phyloP scores from a whole-genome alignment of 1,140 invertebrate genomes.

The Dinoponera quadriceps region DNA sequence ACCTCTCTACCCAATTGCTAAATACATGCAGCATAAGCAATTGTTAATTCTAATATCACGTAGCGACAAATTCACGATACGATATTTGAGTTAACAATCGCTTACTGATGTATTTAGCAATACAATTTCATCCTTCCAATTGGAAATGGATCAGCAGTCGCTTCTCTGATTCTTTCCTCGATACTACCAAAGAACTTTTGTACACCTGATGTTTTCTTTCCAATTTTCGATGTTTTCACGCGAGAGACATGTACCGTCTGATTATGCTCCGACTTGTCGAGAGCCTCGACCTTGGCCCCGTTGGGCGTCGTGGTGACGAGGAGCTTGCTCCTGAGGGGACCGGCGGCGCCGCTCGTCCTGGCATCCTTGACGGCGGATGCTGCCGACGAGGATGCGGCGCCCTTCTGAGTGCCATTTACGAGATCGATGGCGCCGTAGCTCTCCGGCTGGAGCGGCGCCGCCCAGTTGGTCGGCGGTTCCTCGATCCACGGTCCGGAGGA shows the following conservation, averaged over 20 bases:
- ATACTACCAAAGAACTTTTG: too few relatives aligned
- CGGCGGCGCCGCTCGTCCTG: constrained; percentile 30
- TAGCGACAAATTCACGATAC: too few relatives aligned
- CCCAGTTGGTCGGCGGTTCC: constrained; percentile 77
- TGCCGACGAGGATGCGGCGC: constrained; percentile 34
- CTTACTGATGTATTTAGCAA: too few relatives aligned
- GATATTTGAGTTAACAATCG: too few relatives aligned
- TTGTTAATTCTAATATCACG: too few relatives aligned
- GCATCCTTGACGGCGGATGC: constrained; percentile 20
- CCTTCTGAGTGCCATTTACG: constrained; percentile 66
- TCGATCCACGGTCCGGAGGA: constrained; percentile 84
- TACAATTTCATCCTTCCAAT: too few relatives aligned
- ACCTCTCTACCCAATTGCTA: too few relatives aligned
- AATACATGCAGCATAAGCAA: too few relatives aligned
- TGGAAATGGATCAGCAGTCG: too few relatives aligned
- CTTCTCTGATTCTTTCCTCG: too few relatives aligned
- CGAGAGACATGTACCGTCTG: constrained; percentile 69
- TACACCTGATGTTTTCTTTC: too few relatives aligned
- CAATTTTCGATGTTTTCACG: too few relatives aligned
- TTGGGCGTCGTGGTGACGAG: constrained; percentile 59
- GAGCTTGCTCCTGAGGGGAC: constrained; percentile 36
- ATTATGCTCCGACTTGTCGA: constrained; percentile 62
- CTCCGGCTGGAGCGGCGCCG: constrained; percentile 73
- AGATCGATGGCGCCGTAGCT: constrained; percentile 72
- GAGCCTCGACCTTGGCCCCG: constrained; percentile 47